These are phyloP conservation scores for Mesopsocus fuscifrons DNA, from an alignment of 2,888 invertebrate species.

Conservation along the genomic window DNA sequence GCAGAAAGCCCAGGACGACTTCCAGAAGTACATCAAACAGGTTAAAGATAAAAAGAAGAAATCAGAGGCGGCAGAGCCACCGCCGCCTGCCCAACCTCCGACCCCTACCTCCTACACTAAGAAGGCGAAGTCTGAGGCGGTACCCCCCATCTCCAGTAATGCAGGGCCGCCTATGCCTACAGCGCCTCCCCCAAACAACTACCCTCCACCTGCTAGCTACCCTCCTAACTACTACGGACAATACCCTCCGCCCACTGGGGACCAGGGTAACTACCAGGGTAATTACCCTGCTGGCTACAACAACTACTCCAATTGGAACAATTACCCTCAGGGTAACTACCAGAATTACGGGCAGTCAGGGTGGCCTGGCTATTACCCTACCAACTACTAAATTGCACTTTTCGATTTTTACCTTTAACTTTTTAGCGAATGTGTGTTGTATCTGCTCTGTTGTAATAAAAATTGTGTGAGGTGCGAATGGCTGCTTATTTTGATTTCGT, in stretches of 20 bases:
- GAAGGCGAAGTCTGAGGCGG: background rate
- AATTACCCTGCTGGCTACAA: conserved; percentile 25
- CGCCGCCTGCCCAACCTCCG: background rate
- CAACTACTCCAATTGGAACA: conserved; percentile 36
- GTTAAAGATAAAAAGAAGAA: conserved; percentile 48
- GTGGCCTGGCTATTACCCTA: conserved; percentile 32
- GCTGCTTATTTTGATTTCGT: too few relatives aligned
- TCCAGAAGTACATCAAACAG: conserved; percentile 35
- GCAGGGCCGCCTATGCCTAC: background rate
- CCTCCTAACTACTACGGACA: conserved; percentile 13
- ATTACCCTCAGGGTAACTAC: conserved; percentile 33
- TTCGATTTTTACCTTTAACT: too few relatives aligned
- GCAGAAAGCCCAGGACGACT: conserved; percentile 41
- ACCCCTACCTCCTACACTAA: conserved; percentile 4
- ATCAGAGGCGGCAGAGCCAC: conserved; percentile 25
- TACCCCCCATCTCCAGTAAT: background rate
- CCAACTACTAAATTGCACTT: conserved; percentile 24
- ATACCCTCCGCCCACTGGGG: conserved; percentile 13
- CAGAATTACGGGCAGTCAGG: conserved; percentile 32
- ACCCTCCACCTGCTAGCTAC: background rate
- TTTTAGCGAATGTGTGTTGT: too few relatives aligned
- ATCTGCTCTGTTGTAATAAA: too few relatives aligned
- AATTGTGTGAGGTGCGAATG: too few relatives aligned
- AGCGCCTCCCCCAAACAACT: conserved; percentile 9
- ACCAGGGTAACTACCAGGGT: conserved; percentile 9